These are phyloP conservation scores for Lophura nycthemera DNA, from an alignment of 2,113 vertebrate species.

Conservation along the genomic window DNA sequence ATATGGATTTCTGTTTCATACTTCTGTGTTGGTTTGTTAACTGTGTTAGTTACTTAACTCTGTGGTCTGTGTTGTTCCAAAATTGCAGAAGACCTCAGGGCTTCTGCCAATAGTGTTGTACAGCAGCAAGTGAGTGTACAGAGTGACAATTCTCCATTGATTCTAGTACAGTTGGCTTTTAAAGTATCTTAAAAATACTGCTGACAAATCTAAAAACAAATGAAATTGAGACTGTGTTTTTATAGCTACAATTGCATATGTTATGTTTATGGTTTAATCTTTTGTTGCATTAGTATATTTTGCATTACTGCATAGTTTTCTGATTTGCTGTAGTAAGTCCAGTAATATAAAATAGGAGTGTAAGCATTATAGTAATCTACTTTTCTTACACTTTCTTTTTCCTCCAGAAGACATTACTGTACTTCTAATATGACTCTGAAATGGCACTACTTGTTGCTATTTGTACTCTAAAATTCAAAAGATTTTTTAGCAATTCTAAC, in stretches of 20 bases:
- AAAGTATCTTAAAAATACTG: background rate
- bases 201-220: background rate
- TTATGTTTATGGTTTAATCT: background rate
- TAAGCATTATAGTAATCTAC: background rate
- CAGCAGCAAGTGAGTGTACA: background rate
- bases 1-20: background rate
- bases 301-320: background rate
- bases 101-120: background rate
- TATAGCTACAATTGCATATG: background rate
- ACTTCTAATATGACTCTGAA: background rate
- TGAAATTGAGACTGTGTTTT: background rate
- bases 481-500: background rate
- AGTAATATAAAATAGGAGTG: background rate
- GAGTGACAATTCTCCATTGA: background rate
- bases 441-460: background rate
- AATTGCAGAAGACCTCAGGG: background rate
- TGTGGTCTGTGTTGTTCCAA: background rate
- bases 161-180: background rate
- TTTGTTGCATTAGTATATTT: background rate
- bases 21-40: background rate
- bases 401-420: background rate
- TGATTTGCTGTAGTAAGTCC: background rate
- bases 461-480: background rate
- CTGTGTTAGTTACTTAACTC: background rate
- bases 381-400: background rate